Evolutionary conservation across 2,797 vertebrate species (phyloP).

Genomic region (Malacoctenus gilli): DNA sequence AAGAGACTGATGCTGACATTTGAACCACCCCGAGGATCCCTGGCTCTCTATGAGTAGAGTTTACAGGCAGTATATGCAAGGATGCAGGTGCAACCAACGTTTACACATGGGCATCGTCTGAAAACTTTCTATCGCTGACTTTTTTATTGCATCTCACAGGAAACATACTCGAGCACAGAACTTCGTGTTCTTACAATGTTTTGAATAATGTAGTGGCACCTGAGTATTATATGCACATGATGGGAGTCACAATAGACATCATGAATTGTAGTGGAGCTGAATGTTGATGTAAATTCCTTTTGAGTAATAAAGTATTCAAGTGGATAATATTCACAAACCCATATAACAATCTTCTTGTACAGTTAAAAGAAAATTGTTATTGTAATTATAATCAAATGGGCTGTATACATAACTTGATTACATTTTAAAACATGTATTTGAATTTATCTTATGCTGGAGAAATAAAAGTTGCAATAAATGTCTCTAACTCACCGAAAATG

Average conservation of each 20-base stretch:
- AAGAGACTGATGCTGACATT: conserved; percentile 14
- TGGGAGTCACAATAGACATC: conserved; percentile 60
- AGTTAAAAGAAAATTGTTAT: conserved; percentile 25
- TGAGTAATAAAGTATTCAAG: conserved; percentile 47
- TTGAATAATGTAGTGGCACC: conserved; percentile 54
- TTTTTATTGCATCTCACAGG: conserved; percentile 36
- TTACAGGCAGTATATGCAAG: conserved; percentile 65
- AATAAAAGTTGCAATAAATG: conserved; percentile 71
- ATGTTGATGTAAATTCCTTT: conserved; percentile 67
- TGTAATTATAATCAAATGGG: conserved; percentile 50
- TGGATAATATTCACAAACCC: conserved; percentile 34
- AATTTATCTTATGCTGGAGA: conserved; percentile 66
- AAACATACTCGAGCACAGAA: conserved; percentile 35
- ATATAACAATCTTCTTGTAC: conserved; percentile 41
- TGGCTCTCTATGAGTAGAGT: conserved; percentile 34
- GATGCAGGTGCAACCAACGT: conserved; percentile 52
- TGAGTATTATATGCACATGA: conserved; percentile 72
- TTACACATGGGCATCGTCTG: conserved; percentile 43
- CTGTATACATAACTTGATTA: conserved; percentile 59
- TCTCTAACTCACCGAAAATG: conserved; percentile 1
- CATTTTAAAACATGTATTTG: conserved; percentile 52
- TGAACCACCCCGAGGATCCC: conserved; percentile 16
- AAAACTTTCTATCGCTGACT: conserved; percentile 45
- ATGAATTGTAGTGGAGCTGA: conserved; percentile 69
- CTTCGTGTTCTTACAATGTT: conserved; percentile 45